Evolutionary conservation across 2,797 vertebrate species (phyloP).

Genomic region (Melanotaenia pygmaea): DNA sequence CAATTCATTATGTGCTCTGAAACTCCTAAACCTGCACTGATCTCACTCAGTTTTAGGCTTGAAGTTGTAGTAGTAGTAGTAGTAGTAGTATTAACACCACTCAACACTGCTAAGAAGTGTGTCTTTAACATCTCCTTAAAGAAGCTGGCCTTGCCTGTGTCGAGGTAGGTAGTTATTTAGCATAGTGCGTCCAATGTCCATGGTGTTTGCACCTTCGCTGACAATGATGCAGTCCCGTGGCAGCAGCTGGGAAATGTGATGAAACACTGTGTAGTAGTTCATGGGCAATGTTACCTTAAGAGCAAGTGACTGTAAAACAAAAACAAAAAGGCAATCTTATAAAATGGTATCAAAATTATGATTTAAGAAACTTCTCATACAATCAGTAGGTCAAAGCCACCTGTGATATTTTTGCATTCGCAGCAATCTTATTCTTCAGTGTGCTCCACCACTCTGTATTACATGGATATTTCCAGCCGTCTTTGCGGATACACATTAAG

Average conservation of each 20-base stretch:
- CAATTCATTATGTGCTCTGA: not conserved
- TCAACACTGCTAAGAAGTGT: not conserved
- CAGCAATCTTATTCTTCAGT: constrained; percentile 86
- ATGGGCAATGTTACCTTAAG: constrained; percentile 85
- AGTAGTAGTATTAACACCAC: no score
- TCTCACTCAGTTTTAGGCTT: not conserved
- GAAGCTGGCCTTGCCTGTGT: constrained; percentile 83
- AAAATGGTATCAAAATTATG: not conserved
- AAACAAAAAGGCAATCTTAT: not conserved
- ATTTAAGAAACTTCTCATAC: not conserved
- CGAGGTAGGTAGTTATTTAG: constrained; percentile 90
- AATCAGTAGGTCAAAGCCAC: constrained; percentile 67
- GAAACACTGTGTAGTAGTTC: constrained; percentile 97
- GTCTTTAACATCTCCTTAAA: not conserved
- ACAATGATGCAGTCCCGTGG: constrained; percentile 92
- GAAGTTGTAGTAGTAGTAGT: no score
- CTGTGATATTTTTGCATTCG: constrained; percentile 88
- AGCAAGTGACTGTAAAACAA: constrained; percentile 82
- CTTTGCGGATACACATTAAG: constrained; percentile 76
- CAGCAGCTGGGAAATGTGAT: constrained; percentile 87
- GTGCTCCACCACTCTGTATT: constrained; percentile 89
- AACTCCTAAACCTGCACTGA: not conserved
- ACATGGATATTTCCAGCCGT: constrained; percentile 84
- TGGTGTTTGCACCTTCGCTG: constrained; percentile 97
- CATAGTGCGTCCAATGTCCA: constrained; percentile 98